Evolutionary conservation across 2,888 invertebrate species (phyloP), one percentile per base, ranked within the genome.

Genomic region (Amphipyra berbera): DNA sequence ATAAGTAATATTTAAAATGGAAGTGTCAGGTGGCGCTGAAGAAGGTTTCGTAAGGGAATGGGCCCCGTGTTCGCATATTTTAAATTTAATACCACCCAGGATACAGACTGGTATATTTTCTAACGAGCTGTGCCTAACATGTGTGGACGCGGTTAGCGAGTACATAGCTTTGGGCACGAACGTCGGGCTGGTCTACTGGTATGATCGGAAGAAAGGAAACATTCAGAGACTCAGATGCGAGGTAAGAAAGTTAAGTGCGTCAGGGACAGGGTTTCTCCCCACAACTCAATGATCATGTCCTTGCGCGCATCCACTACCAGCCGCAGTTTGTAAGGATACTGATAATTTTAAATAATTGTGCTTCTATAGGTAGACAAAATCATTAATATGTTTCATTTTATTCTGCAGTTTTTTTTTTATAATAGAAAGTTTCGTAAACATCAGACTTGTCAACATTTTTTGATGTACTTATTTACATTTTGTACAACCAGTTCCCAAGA

Each of bases 101-200:
- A 95, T 96, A 60, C 97, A 97, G 87, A 96, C 95, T 82, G 97
- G 98, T 5, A 89, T 98, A 76, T 97, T 97, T 88, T 96, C 96
- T 12, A 96, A 96, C 82, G 97, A 98, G 86, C 92, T 98, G 45
- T 95, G 93, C 87, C 94, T 98, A 62, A 98, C 98, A 0, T 98
- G 98, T 84, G 95, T 98, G 42, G 98, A 98, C 92, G 97, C 96
- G n/a, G 95, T 97, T 44, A 95, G 96, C 14, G 97, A 98, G 79
- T 98, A 97, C 87, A 96, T 98, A 71, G 98, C 97, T 0, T 88
- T 98, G 57, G 98, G 98, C 1, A 98, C 97, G 1, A 98, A 98
- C 91, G 96, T 97, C 14, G 98, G 98, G 2, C 93, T 98, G 57
- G 96, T 98, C 30, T 98, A 98, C 88, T 98, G 98, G 97, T 98